A percentile compares a stretch with the other conserved stretches of the same genome.
These are phyloP conservation scores for Delichon dasypus DNA, from an alignment of 2,797 vertebrate species.

Conservation along the genomic window DNA sequence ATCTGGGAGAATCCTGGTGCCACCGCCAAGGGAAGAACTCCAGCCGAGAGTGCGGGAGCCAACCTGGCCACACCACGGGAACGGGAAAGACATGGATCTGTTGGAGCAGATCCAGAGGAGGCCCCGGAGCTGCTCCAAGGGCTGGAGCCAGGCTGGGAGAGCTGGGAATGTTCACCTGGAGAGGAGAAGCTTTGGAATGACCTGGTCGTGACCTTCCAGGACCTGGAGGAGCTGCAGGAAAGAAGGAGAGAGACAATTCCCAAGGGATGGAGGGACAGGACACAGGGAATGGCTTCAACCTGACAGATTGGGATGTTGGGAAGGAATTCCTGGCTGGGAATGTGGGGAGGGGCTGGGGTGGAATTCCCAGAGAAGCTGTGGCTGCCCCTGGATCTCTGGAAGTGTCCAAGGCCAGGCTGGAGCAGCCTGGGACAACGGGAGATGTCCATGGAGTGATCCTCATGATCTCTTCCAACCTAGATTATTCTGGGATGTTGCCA, in stretches of 20 bases:
- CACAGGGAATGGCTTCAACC: neutral
- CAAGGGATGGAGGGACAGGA: neutral
- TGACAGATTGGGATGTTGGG: neutral
- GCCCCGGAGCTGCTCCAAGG: neutral
- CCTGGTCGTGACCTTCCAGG: neutral
- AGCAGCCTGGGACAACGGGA: fast-evolving
- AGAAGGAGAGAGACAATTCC: neutral
- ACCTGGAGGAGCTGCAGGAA: neutral
- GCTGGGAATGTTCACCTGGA: neutral
- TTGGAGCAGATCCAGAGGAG: neutral
- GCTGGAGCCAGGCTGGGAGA: neutral
- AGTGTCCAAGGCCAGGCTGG: neutral
- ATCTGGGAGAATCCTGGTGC: neutral
- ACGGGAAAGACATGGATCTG: neutral
- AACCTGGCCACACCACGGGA: neutral
- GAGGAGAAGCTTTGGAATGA: neutral
- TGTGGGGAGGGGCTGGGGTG: neutral
- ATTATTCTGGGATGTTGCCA: neutral
- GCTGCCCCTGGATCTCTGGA: neutral
- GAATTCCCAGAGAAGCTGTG: neutral
- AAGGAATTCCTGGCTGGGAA: neutral
- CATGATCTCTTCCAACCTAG: neutral
- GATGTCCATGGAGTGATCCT: neutral
- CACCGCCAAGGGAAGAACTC: neutral
- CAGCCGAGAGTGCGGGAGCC: neutral